phyloP scores from a whole-genome alignment of 2,797 vertebrate genomes.

The Ispidina lecontei region DNA sequence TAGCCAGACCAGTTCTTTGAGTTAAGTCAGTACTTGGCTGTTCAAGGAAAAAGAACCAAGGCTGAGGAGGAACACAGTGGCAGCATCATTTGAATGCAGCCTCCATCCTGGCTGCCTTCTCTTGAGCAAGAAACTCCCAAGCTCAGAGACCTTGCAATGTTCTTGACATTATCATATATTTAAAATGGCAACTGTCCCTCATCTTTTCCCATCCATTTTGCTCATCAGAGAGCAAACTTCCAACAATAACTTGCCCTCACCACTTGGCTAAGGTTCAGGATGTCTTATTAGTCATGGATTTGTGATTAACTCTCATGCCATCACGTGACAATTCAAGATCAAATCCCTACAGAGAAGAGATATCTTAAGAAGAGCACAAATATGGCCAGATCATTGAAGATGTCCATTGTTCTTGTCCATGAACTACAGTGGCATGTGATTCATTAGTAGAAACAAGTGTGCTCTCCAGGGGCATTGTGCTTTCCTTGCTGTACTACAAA shows the following conservation, averaged over 20 bases:
- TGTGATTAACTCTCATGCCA: slow-evolving; percentile 4
- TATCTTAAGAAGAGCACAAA: slow-evolving; percentile 24
- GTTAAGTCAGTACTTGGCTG: neutral
- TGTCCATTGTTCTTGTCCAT: neutral
- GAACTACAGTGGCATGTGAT: neutral
- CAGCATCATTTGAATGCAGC: neutral
- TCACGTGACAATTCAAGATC: slow-evolving; percentile 12
- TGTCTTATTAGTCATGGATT: neutral
- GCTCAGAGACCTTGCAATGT: neutral
- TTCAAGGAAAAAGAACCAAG: neutral
- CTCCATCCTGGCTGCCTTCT: neutral
- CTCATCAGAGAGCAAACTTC: neutral
- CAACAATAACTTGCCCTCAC: neutral
- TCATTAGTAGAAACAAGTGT: slow-evolving; percentile 11
- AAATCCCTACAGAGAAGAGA: slow-evolving; percentile 17
- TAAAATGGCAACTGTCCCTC: neutral
- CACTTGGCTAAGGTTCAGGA: neutral
- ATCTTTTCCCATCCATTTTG: neutral
- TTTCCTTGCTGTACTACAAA: neutral
- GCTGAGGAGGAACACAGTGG: neutral
- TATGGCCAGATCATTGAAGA: neutral
- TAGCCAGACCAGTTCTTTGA: neutral
- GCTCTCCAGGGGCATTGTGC: neutral
- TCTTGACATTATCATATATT: neutral
- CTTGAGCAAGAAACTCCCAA: neutral